These are phyloP conservation scores for Isotomurus palustris DNA, from an alignment of 2,888 invertebrate species.

Conservation along the genomic window DNA sequence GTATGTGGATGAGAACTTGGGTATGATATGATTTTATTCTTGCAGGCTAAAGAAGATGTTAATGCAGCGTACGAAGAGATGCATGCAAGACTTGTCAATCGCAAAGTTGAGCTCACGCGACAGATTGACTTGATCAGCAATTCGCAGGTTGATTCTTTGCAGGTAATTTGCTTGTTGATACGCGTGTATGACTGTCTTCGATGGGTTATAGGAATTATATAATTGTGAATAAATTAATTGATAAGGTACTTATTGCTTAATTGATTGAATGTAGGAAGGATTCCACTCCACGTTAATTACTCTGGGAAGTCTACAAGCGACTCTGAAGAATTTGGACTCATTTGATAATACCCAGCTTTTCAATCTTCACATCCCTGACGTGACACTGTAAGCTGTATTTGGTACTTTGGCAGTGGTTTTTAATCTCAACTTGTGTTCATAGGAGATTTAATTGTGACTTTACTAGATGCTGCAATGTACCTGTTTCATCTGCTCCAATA, in stretches of 20 bases:
- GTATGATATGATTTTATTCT: too few species aligned
- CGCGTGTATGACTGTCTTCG: neutral
- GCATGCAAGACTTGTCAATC: slow-evolving; percentile 19
- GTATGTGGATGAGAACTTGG: too few species aligned
- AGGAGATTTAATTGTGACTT: slow-evolving; percentile 3
- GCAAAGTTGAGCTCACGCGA: slow-evolving; percentile 29
- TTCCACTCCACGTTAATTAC: slow-evolving; percentile 33
- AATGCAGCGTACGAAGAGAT: slow-evolving; percentile 24
- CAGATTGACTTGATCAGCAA: slow-evolving; percentile 34
- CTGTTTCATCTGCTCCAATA: neutral
- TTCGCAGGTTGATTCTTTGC: slow-evolving; percentile 25
- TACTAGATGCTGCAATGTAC: neutral
- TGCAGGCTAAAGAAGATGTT: slow-evolving; percentile 37
- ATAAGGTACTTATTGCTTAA: neutral
- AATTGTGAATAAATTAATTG: neutral
- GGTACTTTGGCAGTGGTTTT: neutral
- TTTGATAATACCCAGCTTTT: slow-evolving; percentile 36
- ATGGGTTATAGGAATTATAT: neutral
- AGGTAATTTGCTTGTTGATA: slow-evolving; percentile 17
- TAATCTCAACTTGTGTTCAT: neutral
- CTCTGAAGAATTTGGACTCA: slow-evolving; percentile 37
- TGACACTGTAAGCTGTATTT: slow-evolving; percentile 18
- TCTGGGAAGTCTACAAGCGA: slow-evolving; percentile 38
- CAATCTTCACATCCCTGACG: slow-evolving; percentile 27
- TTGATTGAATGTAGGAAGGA: slow-evolving; percentile 21